Evolutionary conservation across 2,888 invertebrate species (phyloP).

Genomic region (Tanytarsus gracilentus): DNA sequence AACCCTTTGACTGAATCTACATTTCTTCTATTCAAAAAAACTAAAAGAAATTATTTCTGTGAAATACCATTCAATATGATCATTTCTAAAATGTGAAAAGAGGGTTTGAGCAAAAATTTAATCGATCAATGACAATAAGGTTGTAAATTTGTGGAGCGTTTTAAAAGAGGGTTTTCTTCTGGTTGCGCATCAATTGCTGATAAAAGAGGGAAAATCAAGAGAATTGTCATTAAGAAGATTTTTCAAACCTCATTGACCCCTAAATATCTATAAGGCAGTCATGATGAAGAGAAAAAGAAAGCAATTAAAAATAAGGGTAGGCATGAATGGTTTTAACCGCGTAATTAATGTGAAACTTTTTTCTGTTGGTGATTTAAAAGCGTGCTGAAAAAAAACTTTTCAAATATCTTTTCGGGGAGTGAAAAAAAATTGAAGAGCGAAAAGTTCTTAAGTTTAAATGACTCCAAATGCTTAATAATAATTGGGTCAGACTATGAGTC

Average conservation of each 20-base stretch:
- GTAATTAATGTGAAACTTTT: slow-evolving; percentile 15
- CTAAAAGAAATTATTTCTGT: too few species aligned
- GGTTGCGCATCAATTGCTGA: too few species aligned
- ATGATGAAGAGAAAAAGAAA: too few species aligned
- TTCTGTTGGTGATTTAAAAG: background rate
- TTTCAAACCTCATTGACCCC: background rate
- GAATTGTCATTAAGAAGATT: background rate
- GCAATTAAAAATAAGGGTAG: background rate
- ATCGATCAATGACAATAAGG: too few species aligned
- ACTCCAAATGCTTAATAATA: background rate
- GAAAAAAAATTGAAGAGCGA: background rate
- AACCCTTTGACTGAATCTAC: too few species aligned
- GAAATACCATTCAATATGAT: too few species aligned
- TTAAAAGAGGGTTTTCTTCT: too few species aligned
- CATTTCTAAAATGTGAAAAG: too few species aligned
- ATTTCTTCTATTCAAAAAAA: too few species aligned
- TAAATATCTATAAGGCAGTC: too few species aligned
- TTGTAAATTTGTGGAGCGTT: too few species aligned
- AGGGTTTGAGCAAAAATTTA: too few species aligned
- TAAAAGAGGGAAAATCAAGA: background rate
- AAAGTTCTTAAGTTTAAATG: background rate
- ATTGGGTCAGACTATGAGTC: slow-evolving; percentile 2
- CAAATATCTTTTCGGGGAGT: background rate
- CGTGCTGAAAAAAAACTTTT: background rate
- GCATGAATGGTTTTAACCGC: background rate